Percentiles rank a stretch among this genome's conserved stretches.
Evolutionary conservation across 1,140 invertebrate genomes (phyloP).

Genomic region (Euglossa dilemma): DNA sequence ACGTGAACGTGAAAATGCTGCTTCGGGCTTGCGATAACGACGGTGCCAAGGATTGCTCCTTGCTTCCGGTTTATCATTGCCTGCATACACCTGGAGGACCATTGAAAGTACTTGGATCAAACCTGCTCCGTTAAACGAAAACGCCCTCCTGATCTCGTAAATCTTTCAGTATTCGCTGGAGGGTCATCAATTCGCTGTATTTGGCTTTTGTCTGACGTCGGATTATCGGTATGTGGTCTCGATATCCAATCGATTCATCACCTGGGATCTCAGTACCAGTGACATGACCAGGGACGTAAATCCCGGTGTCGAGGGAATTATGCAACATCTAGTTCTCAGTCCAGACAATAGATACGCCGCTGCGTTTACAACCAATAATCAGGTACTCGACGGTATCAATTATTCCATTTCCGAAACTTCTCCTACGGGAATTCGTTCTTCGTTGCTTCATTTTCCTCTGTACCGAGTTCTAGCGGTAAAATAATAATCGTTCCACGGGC

Average conservation of each 20-base stretch:
- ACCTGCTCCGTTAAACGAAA: not conserved
- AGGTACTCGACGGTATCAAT: slow-evolving; percentile 81
- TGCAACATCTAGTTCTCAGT: slow-evolving; percentile 96
- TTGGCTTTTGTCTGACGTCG: slow-evolving; percentile 95
- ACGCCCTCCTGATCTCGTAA: not conserved
- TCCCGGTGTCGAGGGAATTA: slow-evolving; percentile 96
- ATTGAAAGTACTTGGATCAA: slow-evolving; percentile 87
- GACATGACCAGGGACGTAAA: slow-evolving; percentile 95
- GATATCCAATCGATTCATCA: slow-evolving; percentile 98
- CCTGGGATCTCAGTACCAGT: slow-evolving; percentile 97
- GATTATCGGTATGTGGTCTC: slow-evolving; percentile 97
- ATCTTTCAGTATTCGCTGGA: slow-evolving; percentile 94
- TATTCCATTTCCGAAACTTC: not conserved
- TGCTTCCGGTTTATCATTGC: slow-evolving; percentile 97
- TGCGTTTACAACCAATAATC: slow-evolving; percentile 98
- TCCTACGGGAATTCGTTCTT: not conserved
- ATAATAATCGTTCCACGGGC: not conserved
- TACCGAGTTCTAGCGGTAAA: not conserved
- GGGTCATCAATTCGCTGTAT: slow-evolving; percentile 98
- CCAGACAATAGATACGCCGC: slow-evolving; percentile 97
- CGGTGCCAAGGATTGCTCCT: slow-evolving; percentile 93
- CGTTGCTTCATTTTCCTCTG: not conserved
- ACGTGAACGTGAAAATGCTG: slow-evolving; percentile 92
- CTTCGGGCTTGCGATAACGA: slow-evolving; percentile 94
- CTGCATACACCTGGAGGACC: slow-evolving; percentile 98